These are phyloP conservation scores for Dyspetes luteomarginatus DNA, from an alignment of 2,888 invertebrate species.

Conservation along the genomic window DNA sequence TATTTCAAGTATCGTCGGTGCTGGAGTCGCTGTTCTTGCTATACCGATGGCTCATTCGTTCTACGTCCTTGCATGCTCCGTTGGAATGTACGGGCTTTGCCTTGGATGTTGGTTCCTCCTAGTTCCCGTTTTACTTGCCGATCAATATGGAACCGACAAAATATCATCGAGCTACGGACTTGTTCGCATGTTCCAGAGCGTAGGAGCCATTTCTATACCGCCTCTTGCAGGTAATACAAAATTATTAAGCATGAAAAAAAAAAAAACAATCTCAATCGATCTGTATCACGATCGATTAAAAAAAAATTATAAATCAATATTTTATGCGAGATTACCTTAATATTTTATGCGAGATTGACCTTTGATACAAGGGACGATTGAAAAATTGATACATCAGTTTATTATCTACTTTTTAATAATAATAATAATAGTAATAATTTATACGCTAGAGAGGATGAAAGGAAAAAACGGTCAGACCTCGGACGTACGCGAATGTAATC, in stretches of 20 bases:
- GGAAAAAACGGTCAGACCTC: slow-evolving; percentile 45
- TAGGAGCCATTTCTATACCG: slow-evolving; percentile 90
- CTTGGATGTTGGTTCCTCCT: slow-evolving; percentile 91
- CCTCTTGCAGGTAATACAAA: slow-evolving; percentile 87
- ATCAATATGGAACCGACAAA: slow-evolving; percentile 89
- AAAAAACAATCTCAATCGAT: slow-evolving; percentile 3
- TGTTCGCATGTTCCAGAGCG: slow-evolving; percentile 90
- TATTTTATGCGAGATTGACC: too few relatives aligned
- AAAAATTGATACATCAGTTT: neutral
- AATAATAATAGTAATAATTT: slow-evolving; percentile 22
- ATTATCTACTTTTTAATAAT: neutral
- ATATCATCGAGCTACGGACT: slow-evolving; percentile 91
- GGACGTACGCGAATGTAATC: slow-evolving; percentile 50
- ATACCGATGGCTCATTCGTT: slow-evolving; percentile 88
- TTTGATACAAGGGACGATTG: neutral
- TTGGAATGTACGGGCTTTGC: slow-evolving; percentile 89
- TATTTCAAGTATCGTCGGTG: slow-evolving; percentile 87
- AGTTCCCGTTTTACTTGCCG: slow-evolving; percentile 89
- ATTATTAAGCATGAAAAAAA: neutral
- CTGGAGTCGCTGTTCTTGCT: slow-evolving; percentile 88
- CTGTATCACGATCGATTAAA: too few relatives aligned
- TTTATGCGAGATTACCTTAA: too few relatives aligned
- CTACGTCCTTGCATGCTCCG: slow-evolving; percentile 87
- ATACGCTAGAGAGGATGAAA: slow-evolving; percentile 16
- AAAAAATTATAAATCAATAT: slow-evolving; percentile 21